Evolutionary conservation across 1,140 invertebrate genomes (phyloP).

Genomic region (Euura lappo): DNA sequence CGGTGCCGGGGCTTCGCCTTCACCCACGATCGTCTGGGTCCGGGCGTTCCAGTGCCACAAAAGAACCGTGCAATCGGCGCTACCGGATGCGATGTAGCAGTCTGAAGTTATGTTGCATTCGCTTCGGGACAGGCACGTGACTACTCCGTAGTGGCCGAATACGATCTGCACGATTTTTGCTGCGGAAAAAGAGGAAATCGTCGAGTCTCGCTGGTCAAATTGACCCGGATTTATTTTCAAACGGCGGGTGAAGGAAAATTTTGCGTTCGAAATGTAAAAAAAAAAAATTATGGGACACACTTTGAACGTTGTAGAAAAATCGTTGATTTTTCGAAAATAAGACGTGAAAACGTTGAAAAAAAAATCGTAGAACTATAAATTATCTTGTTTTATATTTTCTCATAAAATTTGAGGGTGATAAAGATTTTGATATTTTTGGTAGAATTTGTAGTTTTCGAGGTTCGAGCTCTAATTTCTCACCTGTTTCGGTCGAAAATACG

Average conservation of each 20-base stretch:
- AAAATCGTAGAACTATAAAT: no score
- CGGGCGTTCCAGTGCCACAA: conserved; percentile 99
- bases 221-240: no score
- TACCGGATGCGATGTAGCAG: conserved; percentile 97
- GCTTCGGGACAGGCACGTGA: conserved; percentile 94
- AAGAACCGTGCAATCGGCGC: conserved; percentile 96
- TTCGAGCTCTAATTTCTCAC: conserved; percentile 56
- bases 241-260: no score
- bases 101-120: conserved; percentile 99
- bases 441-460: conserved; percentile 1
- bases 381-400: no score
- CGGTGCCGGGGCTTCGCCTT: conserved; percentile 93
- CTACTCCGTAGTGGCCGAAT: conserved; percentile 98
- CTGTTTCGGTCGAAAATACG: conserved; percentile 96
- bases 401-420: no score
- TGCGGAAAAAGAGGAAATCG: conserved; percentile 52
- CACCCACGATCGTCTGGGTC: conserved; percentile 94
- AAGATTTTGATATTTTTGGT: conserved; percentile 3
- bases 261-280: not conserved
- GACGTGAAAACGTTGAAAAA: no score
- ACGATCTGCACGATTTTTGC: conserved; percentile 98
- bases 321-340: no score
- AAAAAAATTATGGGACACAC: conserved; percentile 10
- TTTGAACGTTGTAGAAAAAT: no score
- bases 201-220: no score